Conservation (phyloP, 2,113 vertebrate genomes). For the Callorhinus ursinus region DNA sequence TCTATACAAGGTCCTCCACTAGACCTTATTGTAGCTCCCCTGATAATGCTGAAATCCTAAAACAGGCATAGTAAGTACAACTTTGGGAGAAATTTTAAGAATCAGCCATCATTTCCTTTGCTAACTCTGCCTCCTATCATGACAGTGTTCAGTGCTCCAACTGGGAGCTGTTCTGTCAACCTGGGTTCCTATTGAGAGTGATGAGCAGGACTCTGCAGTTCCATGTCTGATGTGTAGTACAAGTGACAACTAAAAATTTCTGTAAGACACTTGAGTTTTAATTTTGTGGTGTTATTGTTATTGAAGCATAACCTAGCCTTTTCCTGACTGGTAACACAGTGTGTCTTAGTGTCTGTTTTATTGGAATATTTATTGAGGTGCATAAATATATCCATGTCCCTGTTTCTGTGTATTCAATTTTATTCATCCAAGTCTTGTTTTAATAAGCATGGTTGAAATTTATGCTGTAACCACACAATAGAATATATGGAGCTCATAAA, state of each 20-base stretch:
- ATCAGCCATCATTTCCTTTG: neutral
- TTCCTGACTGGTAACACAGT: neutral
- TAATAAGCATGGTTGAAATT: neutral
- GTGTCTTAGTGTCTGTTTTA: neutral
- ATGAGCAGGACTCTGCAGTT: neutral
- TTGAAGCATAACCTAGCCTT: neutral
- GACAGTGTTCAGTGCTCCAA: neutral
- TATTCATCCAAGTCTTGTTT: neutral
- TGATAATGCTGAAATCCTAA: neutral
- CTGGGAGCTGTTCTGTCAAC: neutral
- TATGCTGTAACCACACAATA: neutral
- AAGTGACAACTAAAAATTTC: neutral
- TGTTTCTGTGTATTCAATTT: neutral
- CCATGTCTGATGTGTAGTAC: neutral
- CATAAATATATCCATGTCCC: neutral
- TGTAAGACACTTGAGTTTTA: neutral
- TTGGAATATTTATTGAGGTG: neutral
- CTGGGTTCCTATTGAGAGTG: neutral
- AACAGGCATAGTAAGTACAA: neutral
- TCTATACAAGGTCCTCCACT: neutral
- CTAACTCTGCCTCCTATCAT: neutral
- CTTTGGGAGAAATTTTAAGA: neutral
- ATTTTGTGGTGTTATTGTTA: neutral
- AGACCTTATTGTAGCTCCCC: neutral
- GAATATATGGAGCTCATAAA: neutral